A percentile compares a stretch with the other conserved stretches of the same genome.
Conservation (phyloP, 2,113 vertebrate genomes). For the Podocnemis expansa region DNA sequence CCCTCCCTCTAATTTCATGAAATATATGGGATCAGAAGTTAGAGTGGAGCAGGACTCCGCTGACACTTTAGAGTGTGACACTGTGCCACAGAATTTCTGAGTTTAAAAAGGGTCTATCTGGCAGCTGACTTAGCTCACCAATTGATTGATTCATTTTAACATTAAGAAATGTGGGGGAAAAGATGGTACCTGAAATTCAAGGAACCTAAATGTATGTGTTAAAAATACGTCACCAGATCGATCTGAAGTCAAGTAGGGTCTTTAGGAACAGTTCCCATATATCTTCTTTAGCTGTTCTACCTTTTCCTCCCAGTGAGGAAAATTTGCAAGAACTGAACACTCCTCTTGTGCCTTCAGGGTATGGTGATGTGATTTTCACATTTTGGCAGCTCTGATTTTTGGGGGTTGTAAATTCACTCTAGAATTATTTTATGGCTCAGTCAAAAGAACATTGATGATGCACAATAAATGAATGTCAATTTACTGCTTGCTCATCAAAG, state of each 20-base stretch:
- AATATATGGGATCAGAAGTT: not conserved
- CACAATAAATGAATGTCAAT: not conserved
- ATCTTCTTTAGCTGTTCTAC: not conserved
- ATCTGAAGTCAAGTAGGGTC: not conserved
- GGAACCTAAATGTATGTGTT: not conserved
- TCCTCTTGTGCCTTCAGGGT: not conserved
- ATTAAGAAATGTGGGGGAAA: not conserved
- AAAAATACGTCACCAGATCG: constrained; percentile 3
- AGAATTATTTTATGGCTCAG: not conserved
- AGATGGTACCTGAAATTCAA: not conserved
- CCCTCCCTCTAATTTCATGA: not conserved
- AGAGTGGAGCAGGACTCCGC: not conserved
- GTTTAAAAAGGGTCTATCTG: not conserved
- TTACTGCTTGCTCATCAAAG: not conserved
- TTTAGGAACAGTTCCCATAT: not conserved
- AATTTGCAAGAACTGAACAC: not conserved
- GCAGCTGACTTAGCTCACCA: not conserved
- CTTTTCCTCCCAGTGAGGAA: not conserved
- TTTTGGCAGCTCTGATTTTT: not conserved
- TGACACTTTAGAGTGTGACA: not conserved
- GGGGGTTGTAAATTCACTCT: not conserved
- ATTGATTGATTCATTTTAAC: not conserved
- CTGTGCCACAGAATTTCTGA: not conserved
- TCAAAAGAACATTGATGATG: not conserved
- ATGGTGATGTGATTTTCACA: not conserved